Percentiles rank a stretch among this genome's conserved stretches.
phyloP scores from a whole-genome alignment of 2,797 vertebrate genomes.

The Gephyroberyx darwinii region DNA sequence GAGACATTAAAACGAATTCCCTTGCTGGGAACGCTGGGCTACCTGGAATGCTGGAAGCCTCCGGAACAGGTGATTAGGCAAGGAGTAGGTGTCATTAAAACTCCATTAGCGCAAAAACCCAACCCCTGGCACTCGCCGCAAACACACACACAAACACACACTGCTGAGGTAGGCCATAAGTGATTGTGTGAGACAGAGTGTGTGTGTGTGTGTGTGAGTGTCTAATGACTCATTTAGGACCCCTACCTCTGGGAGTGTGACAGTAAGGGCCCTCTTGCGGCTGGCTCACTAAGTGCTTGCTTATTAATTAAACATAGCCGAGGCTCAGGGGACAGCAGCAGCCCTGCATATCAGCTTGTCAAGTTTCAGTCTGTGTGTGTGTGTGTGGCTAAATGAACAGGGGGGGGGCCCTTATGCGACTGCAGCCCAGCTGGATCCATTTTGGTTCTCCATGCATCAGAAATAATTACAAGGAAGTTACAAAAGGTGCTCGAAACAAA shows the following conservation, averaged over 20 bases:
- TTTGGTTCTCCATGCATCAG: slow-evolving; percentile 29
- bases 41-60: slow-evolving; percentile 68
- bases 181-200: slow-evolving; percentile 2
- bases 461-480: slow-evolving; percentile 26
- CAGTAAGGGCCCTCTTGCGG: slow-evolving; percentile 67
- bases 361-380: slow-evolving; percentile 44
- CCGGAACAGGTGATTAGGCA: slow-evolving; percentile 76
- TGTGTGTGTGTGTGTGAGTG: slow-evolving; percentile 25
- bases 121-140: slow-evolving; percentile 50
- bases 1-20: slow-evolving; percentile 65
- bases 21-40: slow-evolving; percentile 58
- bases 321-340: slow-evolving; percentile 48
- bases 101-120: slow-evolving; percentile 70
- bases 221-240: slow-evolving; percentile 75
- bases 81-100: slow-evolving; percentile 79
- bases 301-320: slow-evolving; percentile 74
- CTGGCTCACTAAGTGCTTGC: slow-evolving; percentile 70
- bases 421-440: slow-evolving; percentile 19
- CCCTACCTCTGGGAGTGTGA: slow-evolving; percentile 70
- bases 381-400: slow-evolving; percentile 44
- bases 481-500: slow-evolving; percentile 15
- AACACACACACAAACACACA: slow-evolving; percentile 8
- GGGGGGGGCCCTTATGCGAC: slow-evolving; percentile 11
- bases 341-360: slow-evolving; percentile 63
- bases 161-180: slow-evolving; percentile 19